Evolutionary conservation across 92 coral and sea anemone species (phyloP).

Genomic region (Siderastrea siderea): DNA sequence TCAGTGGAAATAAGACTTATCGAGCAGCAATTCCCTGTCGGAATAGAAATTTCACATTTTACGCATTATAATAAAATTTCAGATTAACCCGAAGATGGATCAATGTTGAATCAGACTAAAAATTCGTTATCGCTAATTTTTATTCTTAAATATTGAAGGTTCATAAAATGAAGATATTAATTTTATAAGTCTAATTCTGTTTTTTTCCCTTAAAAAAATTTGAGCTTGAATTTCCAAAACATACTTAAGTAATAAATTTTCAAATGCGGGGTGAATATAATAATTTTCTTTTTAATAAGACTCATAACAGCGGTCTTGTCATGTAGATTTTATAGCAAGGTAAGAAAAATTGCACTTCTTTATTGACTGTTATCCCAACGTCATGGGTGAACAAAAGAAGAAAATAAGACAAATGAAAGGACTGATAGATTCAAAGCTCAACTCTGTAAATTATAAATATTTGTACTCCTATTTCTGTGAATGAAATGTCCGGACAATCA

Average conservation of each 20-base stretch:
- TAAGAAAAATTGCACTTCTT: neutral
- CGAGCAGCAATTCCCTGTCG: no score
- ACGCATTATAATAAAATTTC: no score
- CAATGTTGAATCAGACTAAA: no score
- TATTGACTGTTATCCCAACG: neutral
- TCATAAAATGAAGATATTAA: no score
- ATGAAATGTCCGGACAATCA: slow-evolving; percentile 12
- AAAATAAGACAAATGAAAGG: neutral
- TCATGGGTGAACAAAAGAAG: neutral
- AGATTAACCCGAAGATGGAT: no score
- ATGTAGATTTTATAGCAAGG: neutral
- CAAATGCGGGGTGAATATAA: neutral
- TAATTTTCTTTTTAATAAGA: neutral
- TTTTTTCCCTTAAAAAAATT: no score
- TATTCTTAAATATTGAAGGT: no score
- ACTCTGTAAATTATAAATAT: neutral
- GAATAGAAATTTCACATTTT: no score
- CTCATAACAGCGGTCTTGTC: neutral
- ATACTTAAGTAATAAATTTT: neutral
- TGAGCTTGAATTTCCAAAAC: neutral
- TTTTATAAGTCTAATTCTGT: no score
- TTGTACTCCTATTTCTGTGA: neutral
- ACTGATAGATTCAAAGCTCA: neutral
- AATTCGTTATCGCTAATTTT: no score
- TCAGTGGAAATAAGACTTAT: no score